phyloP scores from a whole-genome alignment of 2,888 invertebrate species.

The Dasysyrphus albostriatus region DNA sequence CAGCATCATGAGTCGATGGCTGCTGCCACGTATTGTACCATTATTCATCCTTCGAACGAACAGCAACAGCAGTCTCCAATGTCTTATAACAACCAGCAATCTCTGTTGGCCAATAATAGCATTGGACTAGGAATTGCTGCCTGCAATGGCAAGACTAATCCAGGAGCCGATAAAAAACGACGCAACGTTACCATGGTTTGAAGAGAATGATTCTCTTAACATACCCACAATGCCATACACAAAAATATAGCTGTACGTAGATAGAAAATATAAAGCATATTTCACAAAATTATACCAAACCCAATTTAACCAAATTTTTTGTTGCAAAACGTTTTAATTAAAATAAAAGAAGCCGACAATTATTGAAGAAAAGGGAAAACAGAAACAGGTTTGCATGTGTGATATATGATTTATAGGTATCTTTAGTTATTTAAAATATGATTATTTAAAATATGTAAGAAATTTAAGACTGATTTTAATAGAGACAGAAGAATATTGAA shows the following conservation, averaged over 20 bases:
- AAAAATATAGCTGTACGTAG: neutral
- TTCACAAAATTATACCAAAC: neutral
- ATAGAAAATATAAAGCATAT: neutral
- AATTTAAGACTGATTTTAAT: conserved; percentile 35
- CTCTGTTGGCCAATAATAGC: neutral
- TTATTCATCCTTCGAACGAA: conserved; percentile 36
- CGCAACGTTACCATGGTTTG: conserved; percentile 31
- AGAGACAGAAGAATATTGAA: neutral
- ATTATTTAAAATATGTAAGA: neutral
- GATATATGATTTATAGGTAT: conserved; percentile 28
- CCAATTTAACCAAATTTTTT: neutral
- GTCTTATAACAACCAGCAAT: conserved; percentile 9
- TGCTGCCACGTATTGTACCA: conserved; percentile 79
- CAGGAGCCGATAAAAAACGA: conserved; percentile 22
- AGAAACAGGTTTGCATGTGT: conserved; percentile 17
- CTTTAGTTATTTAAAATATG: neutral
- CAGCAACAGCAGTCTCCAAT: conserved; percentile 78
- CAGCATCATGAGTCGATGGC: conserved; percentile 81
- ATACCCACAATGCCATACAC: neutral
- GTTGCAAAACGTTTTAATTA: neutral
- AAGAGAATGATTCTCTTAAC: neutral
- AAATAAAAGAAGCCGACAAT: neutral
- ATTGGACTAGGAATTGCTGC: neutral
- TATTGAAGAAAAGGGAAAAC: neutral
- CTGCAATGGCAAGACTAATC: neutral